Percentiles rank a stretch among this genome's conserved stretches.
phyloP scores from a whole-genome alignment of 2,113 vertebrate genomes.

The Ibidorhyncha struthersii region DNA sequence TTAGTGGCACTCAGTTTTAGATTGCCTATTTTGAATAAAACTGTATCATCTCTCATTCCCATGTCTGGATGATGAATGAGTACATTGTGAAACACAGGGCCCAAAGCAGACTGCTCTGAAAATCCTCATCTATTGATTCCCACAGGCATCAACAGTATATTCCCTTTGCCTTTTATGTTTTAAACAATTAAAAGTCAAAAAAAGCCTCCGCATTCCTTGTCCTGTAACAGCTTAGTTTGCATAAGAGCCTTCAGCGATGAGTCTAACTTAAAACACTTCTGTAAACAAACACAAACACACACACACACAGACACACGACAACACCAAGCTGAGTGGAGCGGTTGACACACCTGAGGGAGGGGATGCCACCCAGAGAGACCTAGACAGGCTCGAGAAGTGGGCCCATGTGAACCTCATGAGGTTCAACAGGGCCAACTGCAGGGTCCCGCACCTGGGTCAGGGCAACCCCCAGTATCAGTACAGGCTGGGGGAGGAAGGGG shows the following conservation, averaged over 20 bases:
- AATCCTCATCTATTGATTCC: not conserved
- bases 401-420: too few species aligned
- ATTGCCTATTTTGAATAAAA: not conserved
- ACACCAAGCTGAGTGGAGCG: not conserved
- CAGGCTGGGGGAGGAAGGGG: not conserved
- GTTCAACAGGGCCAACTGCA: too few species aligned
- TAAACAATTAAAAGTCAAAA: not conserved
- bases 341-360: too few species aligned
- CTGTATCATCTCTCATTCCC: not conserved
- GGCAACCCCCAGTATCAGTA: not conserved
- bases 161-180: not conserved
- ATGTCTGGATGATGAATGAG: not conserved
- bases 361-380: too few species aligned
- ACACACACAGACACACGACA: not conserved
- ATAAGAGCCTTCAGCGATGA: not conserved
- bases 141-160: not conserved
- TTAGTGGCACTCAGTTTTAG: not conserved
- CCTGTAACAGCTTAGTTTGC: not conserved
- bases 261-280: not conserved
- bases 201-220: not conserved
- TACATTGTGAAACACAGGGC: fast-evolving
- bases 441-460: too few species aligned
- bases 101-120: not conserved
- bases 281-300: not conserved
- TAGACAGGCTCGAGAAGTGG: too few species aligned